Evolutionary conservation across 2,888 invertebrate species (phyloP).

Genomic region (Gerosis bhagava): DNA sequence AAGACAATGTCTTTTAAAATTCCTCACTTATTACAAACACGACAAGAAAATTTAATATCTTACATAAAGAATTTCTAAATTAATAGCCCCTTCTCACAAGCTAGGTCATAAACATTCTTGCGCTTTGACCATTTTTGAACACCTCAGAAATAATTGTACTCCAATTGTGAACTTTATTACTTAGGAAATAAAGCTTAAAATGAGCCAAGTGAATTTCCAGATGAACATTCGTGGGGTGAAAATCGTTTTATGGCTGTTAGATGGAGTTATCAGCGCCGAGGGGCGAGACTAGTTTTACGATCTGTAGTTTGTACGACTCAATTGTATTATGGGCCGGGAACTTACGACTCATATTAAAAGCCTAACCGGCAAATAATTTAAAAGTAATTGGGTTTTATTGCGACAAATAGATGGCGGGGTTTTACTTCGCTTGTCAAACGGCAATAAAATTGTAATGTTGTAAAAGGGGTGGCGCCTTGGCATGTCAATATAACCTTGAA

Average conservation of each 20-base stretch:
- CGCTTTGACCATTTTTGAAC: constrained; percentile 8
- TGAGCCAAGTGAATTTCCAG: constrained; percentile 11
- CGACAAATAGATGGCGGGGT: constrained; percentile 21
- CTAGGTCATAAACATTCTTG: constrained; percentile 13
- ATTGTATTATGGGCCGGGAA: constrained; percentile 17
- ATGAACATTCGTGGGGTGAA: constrained; percentile 12
- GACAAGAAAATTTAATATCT: background rate
- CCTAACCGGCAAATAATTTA: constrained; percentile 24
- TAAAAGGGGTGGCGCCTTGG: no score
- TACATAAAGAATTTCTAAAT: constrained; percentile 1
- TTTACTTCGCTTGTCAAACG: constrained; percentile 18
- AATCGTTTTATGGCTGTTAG: constrained; percentile 21
- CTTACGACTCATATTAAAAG: constrained; percentile 18
- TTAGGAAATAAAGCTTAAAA: constrained; percentile 16
- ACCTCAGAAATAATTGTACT: background rate
- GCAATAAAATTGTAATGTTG: constrained; percentile 12
- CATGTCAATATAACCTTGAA: no score
- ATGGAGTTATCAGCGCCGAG: constrained; percentile 10
- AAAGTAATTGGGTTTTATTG: constrained; percentile 24
- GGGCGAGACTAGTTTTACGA: constrained; percentile 21
- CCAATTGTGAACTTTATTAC: constrained; percentile 19
- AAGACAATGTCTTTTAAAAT: no score
- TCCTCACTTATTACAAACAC: no score
- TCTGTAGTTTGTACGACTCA: constrained; percentile 25
- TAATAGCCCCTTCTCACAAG: background rate